A percentile compares a stretch with the other conserved stretches of the same genome.
These are phyloP conservation scores for Alsophila aescularia DNA, from an alignment of 2,888 invertebrate genomes.

Conservation along the genomic window DNA sequence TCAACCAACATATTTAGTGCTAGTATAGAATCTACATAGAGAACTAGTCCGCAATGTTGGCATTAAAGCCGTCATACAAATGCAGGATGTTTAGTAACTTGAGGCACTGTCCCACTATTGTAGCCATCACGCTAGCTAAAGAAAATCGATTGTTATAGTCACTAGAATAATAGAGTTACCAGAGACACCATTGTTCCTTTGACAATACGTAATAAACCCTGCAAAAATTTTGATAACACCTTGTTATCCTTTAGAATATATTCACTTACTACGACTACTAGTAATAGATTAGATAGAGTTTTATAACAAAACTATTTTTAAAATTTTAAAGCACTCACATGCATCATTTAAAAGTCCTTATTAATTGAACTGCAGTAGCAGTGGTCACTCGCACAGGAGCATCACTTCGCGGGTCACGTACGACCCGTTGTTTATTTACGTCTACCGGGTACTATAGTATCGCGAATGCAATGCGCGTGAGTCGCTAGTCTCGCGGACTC, in stretches of 20 bases:
- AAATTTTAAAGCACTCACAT: conserved; percentile 61
- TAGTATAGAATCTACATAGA: conserved; percentile 35
- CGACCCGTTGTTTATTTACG: conserved; percentile 65
- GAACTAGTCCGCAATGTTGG: conserved; percentile 35
- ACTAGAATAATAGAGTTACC: conserved; percentile 16
- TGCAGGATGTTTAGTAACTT: conserved; percentile 55
- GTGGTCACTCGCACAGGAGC: conserved; percentile 70
- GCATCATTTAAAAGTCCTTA: conserved; percentile 71
- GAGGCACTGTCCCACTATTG: conserved; percentile 35
- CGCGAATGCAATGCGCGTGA: conserved; percentile 31
- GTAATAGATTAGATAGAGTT: too few species aligned
- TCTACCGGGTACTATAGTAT: conserved; percentile 36
- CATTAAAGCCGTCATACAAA: conserved; percentile 47
- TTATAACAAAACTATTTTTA: too few species aligned
- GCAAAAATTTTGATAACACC: conserved; percentile 19
- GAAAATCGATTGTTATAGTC: conserved; percentile 31
- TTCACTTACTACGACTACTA: neutral
- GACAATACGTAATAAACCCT: conserved; percentile 36
- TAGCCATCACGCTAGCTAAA: conserved; percentile 26
- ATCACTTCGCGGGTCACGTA: conserved; percentile 64
- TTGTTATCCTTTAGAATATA: conserved; percentile 26
- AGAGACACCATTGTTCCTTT: conserved; percentile 44
- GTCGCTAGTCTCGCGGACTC: conserved; percentile 30
- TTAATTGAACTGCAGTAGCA: conserved; percentile 40
- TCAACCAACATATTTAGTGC: conserved; percentile 36